Conservation (phyloP, 2,797 vertebrate species). For the Anguilla pacifica region DNA sequence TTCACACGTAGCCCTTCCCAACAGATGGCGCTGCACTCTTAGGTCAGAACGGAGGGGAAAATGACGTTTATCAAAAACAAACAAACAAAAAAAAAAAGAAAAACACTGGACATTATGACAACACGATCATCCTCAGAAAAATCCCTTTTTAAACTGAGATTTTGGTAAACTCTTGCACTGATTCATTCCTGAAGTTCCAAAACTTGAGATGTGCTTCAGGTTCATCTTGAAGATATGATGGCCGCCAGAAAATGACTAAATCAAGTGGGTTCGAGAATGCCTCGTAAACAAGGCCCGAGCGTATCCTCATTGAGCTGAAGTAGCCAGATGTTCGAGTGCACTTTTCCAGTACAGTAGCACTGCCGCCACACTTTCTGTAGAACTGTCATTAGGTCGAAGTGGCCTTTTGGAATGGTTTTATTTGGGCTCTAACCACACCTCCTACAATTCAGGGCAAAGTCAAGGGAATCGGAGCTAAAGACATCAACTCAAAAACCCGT, state of each 20-base stretch:
- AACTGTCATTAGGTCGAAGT: background rate
- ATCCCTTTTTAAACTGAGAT: background rate
- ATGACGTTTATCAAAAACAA: background rate
- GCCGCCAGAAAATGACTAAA: background rate
- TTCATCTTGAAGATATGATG: background rate
- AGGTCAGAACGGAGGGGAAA: background rate
- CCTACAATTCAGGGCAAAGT: background rate
- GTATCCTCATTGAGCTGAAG: background rate
- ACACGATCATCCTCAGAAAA: background rate
- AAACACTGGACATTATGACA: slow-evolving; percentile 6
- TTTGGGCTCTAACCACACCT: background rate
- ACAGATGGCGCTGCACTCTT: slow-evolving; percentile 20
- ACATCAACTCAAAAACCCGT: background rate
- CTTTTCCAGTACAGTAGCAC: background rate
- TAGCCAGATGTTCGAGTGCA: background rate
- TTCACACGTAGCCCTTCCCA: background rate
- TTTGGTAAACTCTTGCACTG: background rate
- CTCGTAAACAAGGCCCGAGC: background rate
- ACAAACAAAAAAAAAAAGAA: slow-evolving; percentile 8
- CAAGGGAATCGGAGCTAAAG: background rate
- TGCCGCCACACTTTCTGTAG: background rate
- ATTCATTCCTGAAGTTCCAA: background rate
- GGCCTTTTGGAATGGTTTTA: background rate
- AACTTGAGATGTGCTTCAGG: background rate
- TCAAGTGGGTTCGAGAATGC: background rate